phyloP scores from a whole-genome alignment of 2,888 invertebrate genomes.

The Holacanthella duospinosa region DNA sequence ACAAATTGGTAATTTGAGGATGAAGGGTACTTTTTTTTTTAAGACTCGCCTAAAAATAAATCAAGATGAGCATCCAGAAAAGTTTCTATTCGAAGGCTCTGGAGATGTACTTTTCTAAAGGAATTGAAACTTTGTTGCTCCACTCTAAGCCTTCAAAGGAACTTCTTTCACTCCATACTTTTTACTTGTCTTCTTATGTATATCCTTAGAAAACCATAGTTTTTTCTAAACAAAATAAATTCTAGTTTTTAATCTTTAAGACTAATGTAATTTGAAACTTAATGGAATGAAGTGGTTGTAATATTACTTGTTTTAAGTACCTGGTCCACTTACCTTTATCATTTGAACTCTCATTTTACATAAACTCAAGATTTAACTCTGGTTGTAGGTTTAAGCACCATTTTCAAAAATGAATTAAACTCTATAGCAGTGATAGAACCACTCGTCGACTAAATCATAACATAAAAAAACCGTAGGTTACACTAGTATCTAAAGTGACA shows the following conservation, averaged over 20 bases:
- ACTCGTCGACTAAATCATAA: no score
- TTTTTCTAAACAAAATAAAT: no score
- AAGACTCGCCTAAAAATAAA: background rate
- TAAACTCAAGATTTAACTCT: background rate
- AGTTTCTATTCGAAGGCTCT: background rate
- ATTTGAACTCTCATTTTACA: background rate
- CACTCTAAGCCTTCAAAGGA: no score
- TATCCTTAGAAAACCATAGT: no score
- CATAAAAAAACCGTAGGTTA: background rate
- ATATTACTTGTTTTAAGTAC: background rate
- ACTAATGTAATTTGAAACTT: background rate
- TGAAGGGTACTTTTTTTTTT: background rate
- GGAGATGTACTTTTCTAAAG: background rate
- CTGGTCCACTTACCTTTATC: background rate
- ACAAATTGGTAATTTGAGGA: constrained; percentile 6
- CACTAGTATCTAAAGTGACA: background rate
- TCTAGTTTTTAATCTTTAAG: background rate
- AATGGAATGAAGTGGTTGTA: background rate
- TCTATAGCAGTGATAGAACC: background rate
- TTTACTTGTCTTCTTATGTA: background rate
- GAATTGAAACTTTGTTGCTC: background rate
- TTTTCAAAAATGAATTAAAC: background rate
- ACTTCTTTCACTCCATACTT: background rate
- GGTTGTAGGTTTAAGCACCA: background rate
- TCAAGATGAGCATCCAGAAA: background rate